Conservation (phyloP, 2,888 invertebrate species). For the Latheticus oryzae region DNA sequence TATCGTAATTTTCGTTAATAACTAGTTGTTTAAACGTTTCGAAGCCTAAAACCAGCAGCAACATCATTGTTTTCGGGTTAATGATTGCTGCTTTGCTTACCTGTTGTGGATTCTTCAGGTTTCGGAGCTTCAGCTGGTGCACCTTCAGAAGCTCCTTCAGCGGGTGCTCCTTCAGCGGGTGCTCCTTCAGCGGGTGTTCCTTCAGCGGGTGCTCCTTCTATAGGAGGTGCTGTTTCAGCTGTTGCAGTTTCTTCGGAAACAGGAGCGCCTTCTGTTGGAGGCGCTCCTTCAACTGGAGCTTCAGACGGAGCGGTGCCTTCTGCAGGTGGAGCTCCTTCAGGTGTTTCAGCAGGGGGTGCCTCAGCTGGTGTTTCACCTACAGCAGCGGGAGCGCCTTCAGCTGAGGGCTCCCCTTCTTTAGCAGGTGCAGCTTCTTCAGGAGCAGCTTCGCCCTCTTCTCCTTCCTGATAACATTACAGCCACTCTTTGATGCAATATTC, state of each 20-base stretch:
- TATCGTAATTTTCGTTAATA: slow-evolving; percentile 56
- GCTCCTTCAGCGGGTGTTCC: slow-evolving; percentile 54
- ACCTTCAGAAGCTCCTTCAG: slow-evolving; percentile 54
- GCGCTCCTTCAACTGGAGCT: slow-evolving; percentile 53
- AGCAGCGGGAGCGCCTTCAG: slow-evolving; percentile 53
- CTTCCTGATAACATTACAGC: no score
- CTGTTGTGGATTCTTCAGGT: slow-evolving; percentile 46
- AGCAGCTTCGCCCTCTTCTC: slow-evolving; percentile 33
- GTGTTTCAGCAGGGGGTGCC: slow-evolving; percentile 43
- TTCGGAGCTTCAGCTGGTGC: slow-evolving; percentile 56
- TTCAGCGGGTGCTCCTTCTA: slow-evolving; percentile 56
- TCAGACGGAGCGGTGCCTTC: slow-evolving; percentile 56
- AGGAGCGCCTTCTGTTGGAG: slow-evolving; percentile 47
- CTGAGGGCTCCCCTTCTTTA: slow-evolving; percentile 54
- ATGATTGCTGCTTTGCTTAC: slow-evolving; percentile 13
- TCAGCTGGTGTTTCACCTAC: slow-evolving; percentile 51
- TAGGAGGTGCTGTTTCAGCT: slow-evolving; percentile 53
- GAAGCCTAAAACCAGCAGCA: slow-evolving; percentile 51
- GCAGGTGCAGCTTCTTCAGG: slow-evolving; percentile 2
- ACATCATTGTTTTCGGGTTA: slow-evolving; percentile 9
- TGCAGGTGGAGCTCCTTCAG: slow-evolving; percentile 1
- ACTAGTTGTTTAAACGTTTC: slow-evolving; percentile 57
- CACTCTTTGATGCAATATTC: no score
- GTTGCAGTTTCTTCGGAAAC: no score
- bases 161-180: slow-evolving; percentile 58